Evolutionary conservation across 2,797 vertebrate genomes (phyloP).

Genomic region (Gallinago nigripennis): DNA sequence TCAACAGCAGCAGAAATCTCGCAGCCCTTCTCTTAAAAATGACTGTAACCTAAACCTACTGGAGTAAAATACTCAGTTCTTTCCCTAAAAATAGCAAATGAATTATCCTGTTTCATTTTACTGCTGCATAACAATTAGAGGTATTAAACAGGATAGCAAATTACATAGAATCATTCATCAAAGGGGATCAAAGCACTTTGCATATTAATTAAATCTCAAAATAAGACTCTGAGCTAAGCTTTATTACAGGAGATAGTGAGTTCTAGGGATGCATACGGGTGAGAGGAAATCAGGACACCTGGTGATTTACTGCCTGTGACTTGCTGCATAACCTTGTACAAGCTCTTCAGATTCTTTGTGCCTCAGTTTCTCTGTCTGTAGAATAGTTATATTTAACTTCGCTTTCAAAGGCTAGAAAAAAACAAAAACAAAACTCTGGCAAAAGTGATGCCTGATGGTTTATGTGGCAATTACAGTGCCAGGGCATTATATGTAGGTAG

Average conservation of each 20-base stretch:
- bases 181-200: conserved; percentile 26
- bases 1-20: conserved; percentile 25
- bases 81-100: conserved; percentile 24
- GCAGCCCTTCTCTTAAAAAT: not conserved
- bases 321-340: not conserved
- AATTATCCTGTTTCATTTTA: not conserved
- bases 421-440: not conserved
- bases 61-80: conserved; percentile 1
- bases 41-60: not conserved
- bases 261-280: not conserved
- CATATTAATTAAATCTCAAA: conserved; percentile 54
- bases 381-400: not conserved
- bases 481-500: not conserved
- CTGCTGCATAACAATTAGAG: conserved; percentile 4
- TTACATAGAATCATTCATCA: conserved; percentile 3
- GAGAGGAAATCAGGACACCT: conserved; percentile 31
- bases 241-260: conserved; percentile 18
- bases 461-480: not conserved
- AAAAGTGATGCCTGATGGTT: not conserved
- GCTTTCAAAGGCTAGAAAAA: not conserved
- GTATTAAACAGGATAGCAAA: conserved; percentile 13
- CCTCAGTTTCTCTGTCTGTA: not conserved
- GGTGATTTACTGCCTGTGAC: not conserved
- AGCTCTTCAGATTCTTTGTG: not conserved
- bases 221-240: conserved; percentile 27